Evolutionary conservation across 2,113 vertebrate species (phyloP).

Genomic region (Crotalus viridis): DNA sequence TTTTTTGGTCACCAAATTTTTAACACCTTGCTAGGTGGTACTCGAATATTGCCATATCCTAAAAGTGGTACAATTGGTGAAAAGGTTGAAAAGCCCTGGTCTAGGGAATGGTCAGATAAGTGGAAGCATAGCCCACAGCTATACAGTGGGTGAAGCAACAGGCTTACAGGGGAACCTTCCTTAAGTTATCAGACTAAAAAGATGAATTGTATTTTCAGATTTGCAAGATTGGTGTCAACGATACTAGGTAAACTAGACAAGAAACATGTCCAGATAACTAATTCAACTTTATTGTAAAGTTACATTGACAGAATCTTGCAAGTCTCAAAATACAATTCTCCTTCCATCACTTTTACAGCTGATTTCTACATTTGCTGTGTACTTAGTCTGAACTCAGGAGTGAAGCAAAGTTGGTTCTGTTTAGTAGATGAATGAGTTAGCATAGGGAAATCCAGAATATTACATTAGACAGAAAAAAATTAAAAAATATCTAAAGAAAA

Average conservation of each 20-base stretch:
- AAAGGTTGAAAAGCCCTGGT: neutral
- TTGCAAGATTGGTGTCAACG: neutral
- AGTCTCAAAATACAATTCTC: neutral
- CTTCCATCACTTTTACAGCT: neutral
- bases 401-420: neutral
- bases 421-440: neutral
- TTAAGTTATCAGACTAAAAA: neutral
- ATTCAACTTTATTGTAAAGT: neutral
- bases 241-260: neutral
- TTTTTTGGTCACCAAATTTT: no score
- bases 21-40: no score
- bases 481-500: neutral
- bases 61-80: no score
- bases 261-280: neutral
- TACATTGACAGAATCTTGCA: neutral
- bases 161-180: neutral
- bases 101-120: neutral
- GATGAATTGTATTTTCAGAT: neutral
- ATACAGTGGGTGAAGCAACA: neutral
- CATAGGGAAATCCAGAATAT: neutral
- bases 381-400: neutral
- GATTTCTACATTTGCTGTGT: neutral
- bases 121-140: neutral
- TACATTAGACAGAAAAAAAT: neutral
- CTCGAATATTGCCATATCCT: no score